These are phyloP conservation scores for Melikaiella ostensackeni DNA, from an alignment of 2,888 invertebrate species.

Conservation along the genomic window DNA sequence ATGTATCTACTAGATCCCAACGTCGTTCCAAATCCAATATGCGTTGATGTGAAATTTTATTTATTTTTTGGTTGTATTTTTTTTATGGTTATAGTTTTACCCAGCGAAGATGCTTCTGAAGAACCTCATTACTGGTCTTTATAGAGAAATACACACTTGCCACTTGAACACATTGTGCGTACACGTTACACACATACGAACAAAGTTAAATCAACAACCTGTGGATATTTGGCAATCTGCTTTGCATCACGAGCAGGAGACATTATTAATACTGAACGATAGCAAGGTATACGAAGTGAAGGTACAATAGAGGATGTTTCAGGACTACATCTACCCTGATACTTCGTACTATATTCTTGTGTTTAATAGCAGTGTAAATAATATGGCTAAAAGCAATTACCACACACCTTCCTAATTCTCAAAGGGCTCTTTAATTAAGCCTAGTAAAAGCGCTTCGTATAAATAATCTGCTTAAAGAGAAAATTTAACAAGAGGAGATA, in stretches of 20 bases:
- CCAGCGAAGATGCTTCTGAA: not conserved
- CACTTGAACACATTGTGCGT: slow-evolving; percentile 11
- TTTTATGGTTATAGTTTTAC: not conserved
- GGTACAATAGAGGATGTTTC: slow-evolving; percentile 18
- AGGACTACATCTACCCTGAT: slow-evolving; percentile 18
- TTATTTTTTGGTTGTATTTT: no score
- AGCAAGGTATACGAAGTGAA: slow-evolving; percentile 36
- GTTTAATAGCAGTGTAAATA: slow-evolving; percentile 35
- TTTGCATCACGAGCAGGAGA: slow-evolving; percentile 58
- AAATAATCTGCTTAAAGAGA: slow-evolving; percentile 4
- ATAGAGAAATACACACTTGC: not conserved
- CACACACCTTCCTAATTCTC: slow-evolving; percentile 25
- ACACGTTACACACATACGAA: slow-evolving; percentile 41
- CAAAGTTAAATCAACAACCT: slow-evolving; percentile 72
- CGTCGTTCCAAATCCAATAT: not conserved
- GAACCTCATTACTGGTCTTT: not conserved
- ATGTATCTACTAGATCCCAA: not conserved
- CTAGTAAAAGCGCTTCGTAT: not conserved
- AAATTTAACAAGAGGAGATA: slow-evolving; percentile 5
- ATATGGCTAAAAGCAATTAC: slow-evolving; percentile 29
- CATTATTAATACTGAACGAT: slow-evolving; percentile 40
- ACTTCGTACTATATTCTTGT: slow-evolving; percentile 8
- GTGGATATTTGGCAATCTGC: slow-evolving; percentile 74
- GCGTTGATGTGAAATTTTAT: not conserved
- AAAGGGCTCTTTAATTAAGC: slow-evolving; percentile 6